Percentiles rank a stretch among this genome's conserved stretches.
phyloP scores from a whole-genome alignment of 2,888 invertebrate genomes.

The Himalopsyche anomala region DNA sequence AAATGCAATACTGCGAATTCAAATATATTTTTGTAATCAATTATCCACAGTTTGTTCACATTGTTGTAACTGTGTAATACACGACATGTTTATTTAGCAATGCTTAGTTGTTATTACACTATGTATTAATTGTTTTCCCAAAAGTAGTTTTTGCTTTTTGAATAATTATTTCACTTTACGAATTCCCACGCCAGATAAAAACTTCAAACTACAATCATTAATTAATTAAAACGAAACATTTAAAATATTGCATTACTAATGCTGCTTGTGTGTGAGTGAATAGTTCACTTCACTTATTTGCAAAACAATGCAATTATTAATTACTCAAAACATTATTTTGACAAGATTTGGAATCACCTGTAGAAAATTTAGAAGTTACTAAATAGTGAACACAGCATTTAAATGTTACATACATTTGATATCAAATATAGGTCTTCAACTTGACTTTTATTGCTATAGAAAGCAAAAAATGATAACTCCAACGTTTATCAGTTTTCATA shows the following conservation, averaged over 20 bases:
- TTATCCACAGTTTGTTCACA: neutral
- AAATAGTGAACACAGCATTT: no score
- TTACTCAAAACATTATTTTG: neutral
- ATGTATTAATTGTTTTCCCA: neutral
- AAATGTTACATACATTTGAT: no score
- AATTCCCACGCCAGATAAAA: slow-evolving; percentile 14
- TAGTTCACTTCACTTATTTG: neutral
- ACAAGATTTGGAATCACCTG: neutral
- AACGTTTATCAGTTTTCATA: no score
- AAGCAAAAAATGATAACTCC: no score
- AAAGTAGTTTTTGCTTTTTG: neutral
- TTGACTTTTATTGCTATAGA: no score
- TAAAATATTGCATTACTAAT: neutral
- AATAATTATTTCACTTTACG: neutral
- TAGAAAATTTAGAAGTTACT: neutral
- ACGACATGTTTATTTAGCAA: neutral
- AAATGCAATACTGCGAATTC: neutral
- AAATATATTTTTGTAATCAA: slow-evolving; percentile 19
- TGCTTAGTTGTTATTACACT: neutral
- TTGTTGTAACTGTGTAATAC: neutral
- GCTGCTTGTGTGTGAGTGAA: neutral
- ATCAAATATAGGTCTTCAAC: no score
- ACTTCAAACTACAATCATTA: neutral
- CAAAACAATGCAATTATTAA: slow-evolving; percentile 18
- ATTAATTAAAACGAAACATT: neutral